phyloP scores from a whole-genome alignment of 2,113 vertebrate species.

The Protobothrops flavoviridis region DNA sequence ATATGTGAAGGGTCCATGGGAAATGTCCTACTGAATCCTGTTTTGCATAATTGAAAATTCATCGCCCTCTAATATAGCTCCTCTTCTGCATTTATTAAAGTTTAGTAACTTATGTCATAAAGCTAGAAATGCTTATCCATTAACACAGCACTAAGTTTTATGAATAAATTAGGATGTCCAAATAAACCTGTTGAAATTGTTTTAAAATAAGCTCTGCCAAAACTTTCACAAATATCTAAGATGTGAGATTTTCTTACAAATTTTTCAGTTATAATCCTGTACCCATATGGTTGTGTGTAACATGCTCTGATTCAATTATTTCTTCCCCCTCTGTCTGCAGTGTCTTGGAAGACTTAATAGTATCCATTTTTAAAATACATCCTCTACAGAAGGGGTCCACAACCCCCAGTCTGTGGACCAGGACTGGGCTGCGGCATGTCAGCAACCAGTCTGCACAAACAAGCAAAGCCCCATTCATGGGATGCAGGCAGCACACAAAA shows the following conservation, averaged over 20 bases:
- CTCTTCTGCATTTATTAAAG: background rate
- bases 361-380: constrained; percentile 9
- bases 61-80: background rate
- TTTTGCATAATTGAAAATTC: background rate
- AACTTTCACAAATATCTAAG: background rate
- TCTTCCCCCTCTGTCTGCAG: background rate
- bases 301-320: background rate
- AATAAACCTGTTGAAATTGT: background rate
- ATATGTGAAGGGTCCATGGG: background rate
- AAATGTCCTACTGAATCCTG: background rate
- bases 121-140: background rate
- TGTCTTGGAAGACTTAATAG: background rate
- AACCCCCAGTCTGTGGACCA: background rate
- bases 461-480: background rate
- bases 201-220: background rate
- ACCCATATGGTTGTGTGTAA: background rate
- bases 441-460: background rate
- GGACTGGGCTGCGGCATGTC: too few species aligned
- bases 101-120: background rate
- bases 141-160: background rate
- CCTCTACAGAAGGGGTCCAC: background rate
- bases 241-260: background rate
- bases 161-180: background rate
- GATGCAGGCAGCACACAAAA: background rate
- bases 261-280: background rate